Base-by-base conservation (phyloP, 2,888 invertebrate genomes). In the Lysandra bellargus region DNA sequence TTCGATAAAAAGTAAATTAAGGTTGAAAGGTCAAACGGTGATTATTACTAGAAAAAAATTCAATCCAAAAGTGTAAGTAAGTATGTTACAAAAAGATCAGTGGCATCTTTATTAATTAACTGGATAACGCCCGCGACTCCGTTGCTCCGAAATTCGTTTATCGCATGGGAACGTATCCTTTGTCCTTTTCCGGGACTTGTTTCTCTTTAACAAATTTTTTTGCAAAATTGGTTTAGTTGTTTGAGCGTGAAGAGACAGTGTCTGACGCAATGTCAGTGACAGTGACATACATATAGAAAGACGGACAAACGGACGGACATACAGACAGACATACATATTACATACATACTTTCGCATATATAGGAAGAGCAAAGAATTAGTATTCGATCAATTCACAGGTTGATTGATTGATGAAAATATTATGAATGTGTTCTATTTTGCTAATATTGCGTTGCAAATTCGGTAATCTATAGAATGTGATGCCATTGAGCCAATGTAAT, bases 1-100 rank as follows among this genome's bases (percentile, higher is more conserved):
- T 76, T 33, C 76, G 76, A 76, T 76, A 76, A 57, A 76, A 76
- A 30, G 57, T 69, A 69, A 69, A 76, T 76, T 76, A 76, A 17
- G 76, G 76, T 12, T 75, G 49, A 49, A 30, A 76, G 76, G 76
- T 57, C 76, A 76, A 76, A 23, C 12, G 33, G 33, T 17, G 5
- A 30, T 76, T 57, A 33, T 76, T 2, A 57, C 17, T 76, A 57
- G 6, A 30, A 17, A 57, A 76, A 75, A 30, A 37, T 74, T 74
- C 74, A 74, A 74, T 44, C 44, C n/a, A 44, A 74, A 2, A 40
- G n/a, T 23, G 40, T 73, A 23, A 23, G 17, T 40, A 74, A 69
- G 14, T 69, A 64, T 64, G n/a, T 9, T 6, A 61, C 2, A 61
- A 23, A 23, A 23, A 61, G 6, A 53, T 12, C 14, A 14, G 2